phyloP scores from a whole-genome alignment of 2,797 vertebrate species.

The Phalanger gymnotis region DNA sequence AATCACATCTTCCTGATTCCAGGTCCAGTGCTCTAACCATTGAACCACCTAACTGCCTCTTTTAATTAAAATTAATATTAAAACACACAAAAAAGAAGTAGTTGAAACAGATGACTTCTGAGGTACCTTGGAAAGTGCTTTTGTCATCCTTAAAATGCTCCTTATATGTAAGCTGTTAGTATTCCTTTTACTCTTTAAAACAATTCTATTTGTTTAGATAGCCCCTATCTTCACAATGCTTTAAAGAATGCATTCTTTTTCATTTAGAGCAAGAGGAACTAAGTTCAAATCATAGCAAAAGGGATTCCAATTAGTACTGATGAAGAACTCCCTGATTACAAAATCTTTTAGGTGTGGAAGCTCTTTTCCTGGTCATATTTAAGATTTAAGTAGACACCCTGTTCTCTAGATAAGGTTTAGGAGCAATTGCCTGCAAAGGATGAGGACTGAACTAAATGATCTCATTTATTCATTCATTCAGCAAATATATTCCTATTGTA shows the following conservation, averaged over 20 bases:
- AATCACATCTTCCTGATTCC: background rate
- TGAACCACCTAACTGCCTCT: background rate
- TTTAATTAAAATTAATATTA: background rate
- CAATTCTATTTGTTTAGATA: background rate
- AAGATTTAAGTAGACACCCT: background rate
- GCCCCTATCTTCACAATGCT: background rate
- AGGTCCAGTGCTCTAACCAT: background rate
- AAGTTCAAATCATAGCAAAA: background rate
- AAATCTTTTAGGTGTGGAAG: background rate
- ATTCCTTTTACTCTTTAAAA: background rate
- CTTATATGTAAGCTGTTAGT: background rate
- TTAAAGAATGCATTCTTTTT: background rate
- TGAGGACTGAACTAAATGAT: background rate
- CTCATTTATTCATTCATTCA: background rate
- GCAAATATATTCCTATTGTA: background rate
- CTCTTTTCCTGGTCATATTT: background rate
- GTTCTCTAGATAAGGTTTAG: background rate
- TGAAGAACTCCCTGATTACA: background rate
- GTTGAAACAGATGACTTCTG: background rate
- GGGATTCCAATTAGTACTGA: background rate
- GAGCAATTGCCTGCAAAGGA: background rate
- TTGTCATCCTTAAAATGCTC: background rate
- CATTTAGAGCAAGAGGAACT: background rate
- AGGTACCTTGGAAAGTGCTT: background rate
- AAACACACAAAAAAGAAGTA: background rate